A percentile compares a stretch with the other conserved stretches of the same genome.
Evolutionary conservation across 2,797 vertebrate genomes (phyloP).

Genomic region (Phylloscopus collybita): DNA sequence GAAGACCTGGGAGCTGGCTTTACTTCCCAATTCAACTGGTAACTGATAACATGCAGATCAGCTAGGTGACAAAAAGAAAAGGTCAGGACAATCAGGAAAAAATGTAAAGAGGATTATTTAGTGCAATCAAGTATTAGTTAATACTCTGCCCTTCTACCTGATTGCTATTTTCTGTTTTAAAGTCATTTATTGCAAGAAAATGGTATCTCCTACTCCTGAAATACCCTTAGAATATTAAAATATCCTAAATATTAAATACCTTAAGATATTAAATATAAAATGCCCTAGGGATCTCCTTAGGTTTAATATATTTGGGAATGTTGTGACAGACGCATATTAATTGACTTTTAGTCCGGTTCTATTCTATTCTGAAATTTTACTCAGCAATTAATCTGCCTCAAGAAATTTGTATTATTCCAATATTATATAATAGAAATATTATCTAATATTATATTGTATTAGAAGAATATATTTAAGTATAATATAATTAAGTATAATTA

Average conservation of each 20-base stretch:
- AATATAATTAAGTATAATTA: too few species aligned
- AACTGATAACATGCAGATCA: not conserved
- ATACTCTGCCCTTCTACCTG: not conserved
- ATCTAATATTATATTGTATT: too few species aligned
- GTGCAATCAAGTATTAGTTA: constrained; percentile 7
- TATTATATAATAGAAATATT: not conserved
- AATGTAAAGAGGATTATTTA: not conserved
- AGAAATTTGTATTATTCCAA: not conserved
- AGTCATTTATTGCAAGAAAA: not conserved
- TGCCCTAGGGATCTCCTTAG: not conserved
- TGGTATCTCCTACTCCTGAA: not conserved
- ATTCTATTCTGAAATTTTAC: not conserved
- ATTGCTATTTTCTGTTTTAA: not conserved
- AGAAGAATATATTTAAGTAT: too few species aligned
- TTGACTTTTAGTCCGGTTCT: not conserved
- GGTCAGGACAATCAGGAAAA: constrained; percentile 14
- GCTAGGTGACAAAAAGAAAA: constrained; percentile 27
- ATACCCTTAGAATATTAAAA: not conserved
- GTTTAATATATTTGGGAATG: not conserved
- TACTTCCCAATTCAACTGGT: not conserved
- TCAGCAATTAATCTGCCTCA: not conserved
- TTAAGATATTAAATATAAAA: not conserved
- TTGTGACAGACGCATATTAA: not conserved
- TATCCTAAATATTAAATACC: not conserved
- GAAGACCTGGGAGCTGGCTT: not conserved